Percentiles rank a stretch among this genome's conserved stretches.
These are phyloP conservation scores for Lasius platythorax DNA, from an alignment of 2,888 invertebrate species.

Conservation along the genomic window DNA sequence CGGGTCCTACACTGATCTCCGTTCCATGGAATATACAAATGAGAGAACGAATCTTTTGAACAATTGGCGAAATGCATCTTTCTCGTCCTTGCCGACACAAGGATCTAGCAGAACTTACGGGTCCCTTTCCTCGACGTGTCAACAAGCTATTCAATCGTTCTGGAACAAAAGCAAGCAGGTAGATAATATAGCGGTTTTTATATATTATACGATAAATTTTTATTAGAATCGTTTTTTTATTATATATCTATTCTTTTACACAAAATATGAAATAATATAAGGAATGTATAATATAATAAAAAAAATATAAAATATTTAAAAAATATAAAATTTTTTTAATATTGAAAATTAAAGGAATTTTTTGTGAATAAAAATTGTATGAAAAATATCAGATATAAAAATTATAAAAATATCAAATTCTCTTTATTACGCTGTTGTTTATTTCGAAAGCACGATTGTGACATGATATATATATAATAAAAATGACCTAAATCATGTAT, in stretches of 20 bases:
- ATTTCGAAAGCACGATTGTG: too few relatives aligned
- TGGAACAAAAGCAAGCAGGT: slow-evolving; percentile 83
- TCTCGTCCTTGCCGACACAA: slow-evolving; percentile 70
- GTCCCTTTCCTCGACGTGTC: slow-evolving; percentile 78
- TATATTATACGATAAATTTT: neutral
- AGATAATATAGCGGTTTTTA: slow-evolving; percentile 44
- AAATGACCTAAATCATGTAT: neutral
- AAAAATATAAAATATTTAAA: neutral
- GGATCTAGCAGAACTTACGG: slow-evolving; percentile 78
- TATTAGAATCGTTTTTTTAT: neutral
- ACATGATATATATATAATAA: neutral
- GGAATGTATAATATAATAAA: neutral
- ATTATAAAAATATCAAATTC: too few relatives aligned
- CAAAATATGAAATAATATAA: neutral
- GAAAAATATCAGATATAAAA: too few relatives aligned
- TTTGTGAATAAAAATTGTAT: neutral
- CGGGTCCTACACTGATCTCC: slow-evolving; percentile 69
- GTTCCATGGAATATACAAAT: slow-evolving; percentile 73
- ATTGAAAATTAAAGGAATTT: neutral
- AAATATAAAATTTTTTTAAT: neutral
- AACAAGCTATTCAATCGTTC: slow-evolving; percentile 78
- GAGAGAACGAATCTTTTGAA: slow-evolving; percentile 74
- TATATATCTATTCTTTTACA: neutral
- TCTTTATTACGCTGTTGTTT: too few relatives aligned
- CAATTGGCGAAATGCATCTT: slow-evolving; percentile 56